Percentiles rank a stretch among this genome's conserved stretches.
Evolutionary conservation across 1,140 invertebrate genomes (phyloP).

Genomic region (Polypedilum pembai): DNA sequence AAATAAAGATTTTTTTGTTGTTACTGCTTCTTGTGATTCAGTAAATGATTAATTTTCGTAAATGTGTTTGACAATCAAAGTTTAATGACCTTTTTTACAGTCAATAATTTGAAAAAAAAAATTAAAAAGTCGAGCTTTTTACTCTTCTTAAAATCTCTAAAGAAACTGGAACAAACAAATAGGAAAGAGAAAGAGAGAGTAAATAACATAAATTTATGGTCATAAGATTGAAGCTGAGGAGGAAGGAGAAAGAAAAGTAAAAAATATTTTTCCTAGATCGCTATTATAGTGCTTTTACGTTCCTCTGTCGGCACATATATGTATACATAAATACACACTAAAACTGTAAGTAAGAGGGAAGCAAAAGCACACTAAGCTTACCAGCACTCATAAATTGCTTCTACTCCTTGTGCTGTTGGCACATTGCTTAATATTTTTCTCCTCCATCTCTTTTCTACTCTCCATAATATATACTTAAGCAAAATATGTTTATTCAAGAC

Average conservation of each 20-base stretch:
- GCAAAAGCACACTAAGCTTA: background rate
- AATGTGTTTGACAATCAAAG: too few relatives aligned
- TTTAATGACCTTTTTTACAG: too few relatives aligned
- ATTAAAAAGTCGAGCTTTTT: too few relatives aligned
- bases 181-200: background rate
- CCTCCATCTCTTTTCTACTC: too few relatives aligned
- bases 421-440: background rate
- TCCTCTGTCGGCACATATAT: background rate
- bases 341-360: constrained; percentile 2
- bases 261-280: background rate
- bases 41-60: too few relatives aligned
- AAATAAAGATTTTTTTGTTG: too few relatives aligned
- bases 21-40: too few relatives aligned
- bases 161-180: too few relatives aligned
- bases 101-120: too few relatives aligned
- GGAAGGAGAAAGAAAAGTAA: background rate
- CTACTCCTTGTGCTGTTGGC: background rate
- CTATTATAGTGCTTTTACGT: background rate
- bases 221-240: background rate
- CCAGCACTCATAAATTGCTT: background rate
- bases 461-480: constrained; percentile 1
- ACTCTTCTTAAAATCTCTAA: too few relatives aligned
- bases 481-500: constrained; percentile 14
- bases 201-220: constrained; percentile 7
- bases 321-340: background rate